Evolutionary conservation across 2,888 invertebrate species (phyloP).

Genomic region (Drosophila helvetica): DNA sequence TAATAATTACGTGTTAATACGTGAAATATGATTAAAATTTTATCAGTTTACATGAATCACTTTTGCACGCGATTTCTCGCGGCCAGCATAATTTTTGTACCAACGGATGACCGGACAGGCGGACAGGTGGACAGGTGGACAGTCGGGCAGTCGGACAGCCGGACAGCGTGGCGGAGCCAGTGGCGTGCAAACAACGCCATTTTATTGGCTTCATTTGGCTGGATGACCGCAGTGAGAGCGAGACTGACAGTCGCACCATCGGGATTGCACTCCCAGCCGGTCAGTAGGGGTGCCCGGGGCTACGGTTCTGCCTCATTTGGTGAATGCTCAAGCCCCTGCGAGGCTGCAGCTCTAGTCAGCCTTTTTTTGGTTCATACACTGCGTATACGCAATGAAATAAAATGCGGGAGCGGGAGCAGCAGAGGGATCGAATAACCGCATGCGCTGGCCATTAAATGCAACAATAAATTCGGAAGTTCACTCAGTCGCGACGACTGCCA

Average conservation of each 20-base stretch:
- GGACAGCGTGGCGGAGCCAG: slow-evolving; percentile 4
- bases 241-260: slow-evolving; percentile 32
- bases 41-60: slow-evolving; percentile 48
- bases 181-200: slow-evolving; percentile 41
- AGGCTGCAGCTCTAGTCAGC: not conserved
- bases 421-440: slow-evolving; percentile 50
- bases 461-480: slow-evolving; percentile 64
- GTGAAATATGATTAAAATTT: slow-evolving; percentile 51
- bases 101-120: not conserved
- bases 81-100: slow-evolving; percentile 15
- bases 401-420: slow-evolving; percentile 36
- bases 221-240: slow-evolving; percentile 20
- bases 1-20: slow-evolving; percentile 61
- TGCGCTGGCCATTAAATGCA: slow-evolving; percentile 71
- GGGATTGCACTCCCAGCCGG: slow-evolving; percentile 23
- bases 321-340: not conserved
- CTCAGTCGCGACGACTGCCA: slow-evolving; percentile 51
- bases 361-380: slow-evolving; percentile 56
- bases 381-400: slow-evolving; percentile 75
- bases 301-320: no score
- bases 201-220: slow-evolving; percentile 64
- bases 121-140: not conserved
- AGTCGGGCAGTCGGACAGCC: not conserved
- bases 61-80: slow-evolving; percentile 34
- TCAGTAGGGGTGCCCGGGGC: not conserved